phyloP scores from a whole-genome alignment of 2,888 invertebrate species.

The Trilocha varians region DNA sequence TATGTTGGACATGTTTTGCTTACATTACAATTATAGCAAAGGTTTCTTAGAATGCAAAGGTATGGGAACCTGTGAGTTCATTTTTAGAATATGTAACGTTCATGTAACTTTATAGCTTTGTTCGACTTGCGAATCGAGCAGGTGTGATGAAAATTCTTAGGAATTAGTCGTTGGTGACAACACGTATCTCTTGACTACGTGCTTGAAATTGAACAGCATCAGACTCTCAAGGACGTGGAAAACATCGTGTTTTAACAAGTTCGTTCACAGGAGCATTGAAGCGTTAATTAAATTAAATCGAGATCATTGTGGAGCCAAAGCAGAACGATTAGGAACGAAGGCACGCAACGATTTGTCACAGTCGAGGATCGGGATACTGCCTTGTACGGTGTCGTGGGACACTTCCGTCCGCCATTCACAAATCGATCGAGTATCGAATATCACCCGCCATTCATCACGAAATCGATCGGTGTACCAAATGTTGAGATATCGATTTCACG shows the following conservation, averaged over 20 bases:
- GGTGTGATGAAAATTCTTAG: slow-evolving; percentile 17
- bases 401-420: slow-evolving; percentile 63
- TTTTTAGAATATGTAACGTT: slow-evolving; percentile 6
- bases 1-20: not conserved
- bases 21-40: slow-evolving; percentile 5
- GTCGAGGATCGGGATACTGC: slow-evolving; percentile 28
- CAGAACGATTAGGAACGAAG: slow-evolving; percentile 45
- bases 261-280: slow-evolving; percentile 44
- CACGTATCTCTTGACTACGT: not conserved
- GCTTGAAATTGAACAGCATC: not conserved
- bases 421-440: slow-evolving; percentile 55
- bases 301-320: slow-evolving; percentile 46
- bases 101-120: slow-evolving; percentile 3
- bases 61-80: slow-evolving; percentile 6
- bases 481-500: slow-evolving; percentile 60
- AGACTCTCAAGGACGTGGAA: not conserved
- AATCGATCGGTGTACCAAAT: slow-evolving; percentile 57
- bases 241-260: slow-evolving; percentile 9
- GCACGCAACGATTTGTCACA: slow-evolving; percentile 65
- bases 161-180: slow-evolving; percentile 15
- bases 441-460: slow-evolving; percentile 57
- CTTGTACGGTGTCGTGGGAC: slow-evolving; percentile 26
- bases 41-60: slow-evolving; percentile 8
- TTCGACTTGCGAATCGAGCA: slow-evolving; percentile 12
- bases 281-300: slow-evolving; percentile 63